phyloP scores from a whole-genome alignment of 2,888 invertebrate genomes.

The Sinotaia quadrata region DNA sequence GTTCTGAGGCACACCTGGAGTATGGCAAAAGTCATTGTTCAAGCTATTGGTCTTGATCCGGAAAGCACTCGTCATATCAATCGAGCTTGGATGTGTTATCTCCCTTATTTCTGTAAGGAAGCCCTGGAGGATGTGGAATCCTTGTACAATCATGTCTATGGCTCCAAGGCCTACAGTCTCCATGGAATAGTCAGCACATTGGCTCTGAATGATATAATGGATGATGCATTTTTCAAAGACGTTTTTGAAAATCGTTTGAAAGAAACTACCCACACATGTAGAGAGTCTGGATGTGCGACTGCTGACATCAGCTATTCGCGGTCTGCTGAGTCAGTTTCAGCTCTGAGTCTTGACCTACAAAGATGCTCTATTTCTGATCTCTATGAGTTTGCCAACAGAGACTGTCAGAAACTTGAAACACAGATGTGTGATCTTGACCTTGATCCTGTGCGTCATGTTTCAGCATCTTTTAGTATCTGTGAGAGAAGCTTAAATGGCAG shows the following conservation, averaged over 20 bases:
- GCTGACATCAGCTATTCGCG: background rate
- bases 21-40: constrained; percentile 10
- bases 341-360: constrained; percentile 28
- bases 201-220: constrained; percentile 27
- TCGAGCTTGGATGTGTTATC: constrained; percentile 63
- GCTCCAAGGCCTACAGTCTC: constrained; percentile 39
- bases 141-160: constrained; percentile 53
- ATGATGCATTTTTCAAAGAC: constrained; percentile 18
- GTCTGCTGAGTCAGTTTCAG: constrained; percentile 13
- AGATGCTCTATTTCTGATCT: constrained; percentile 32
- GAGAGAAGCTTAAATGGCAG: background rate
- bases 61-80: constrained; percentile 28
- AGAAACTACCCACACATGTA: background rate
- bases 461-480: background rate
- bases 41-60: background rate
- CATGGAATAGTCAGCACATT: constrained; percentile 9
- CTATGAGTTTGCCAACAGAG: constrained; percentile 32
- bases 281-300: background rate
- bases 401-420: constrained; percentile 19
- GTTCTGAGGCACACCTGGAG: constrained; percentile 3
- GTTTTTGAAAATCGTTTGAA: background rate
- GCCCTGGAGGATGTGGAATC: constrained; percentile 48
- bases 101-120: constrained; percentile 53
- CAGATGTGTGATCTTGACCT: constrained; percentile 17
- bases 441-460: background rate